Evolutionary conservation across 1,140 invertebrate genomes (phyloP).

Genomic region (Heterodera carotae): DNA sequence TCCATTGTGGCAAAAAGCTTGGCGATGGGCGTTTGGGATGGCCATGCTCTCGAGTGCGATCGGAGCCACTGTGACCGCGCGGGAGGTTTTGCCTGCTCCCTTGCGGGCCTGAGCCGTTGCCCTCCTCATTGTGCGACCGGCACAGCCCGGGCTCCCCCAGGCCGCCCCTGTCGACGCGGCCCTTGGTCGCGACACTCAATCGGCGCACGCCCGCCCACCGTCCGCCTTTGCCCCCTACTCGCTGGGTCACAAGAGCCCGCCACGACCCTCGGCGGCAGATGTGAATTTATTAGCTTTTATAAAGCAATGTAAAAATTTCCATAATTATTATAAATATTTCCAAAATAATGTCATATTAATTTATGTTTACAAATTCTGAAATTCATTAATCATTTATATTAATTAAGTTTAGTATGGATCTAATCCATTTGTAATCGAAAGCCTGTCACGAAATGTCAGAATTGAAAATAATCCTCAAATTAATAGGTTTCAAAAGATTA

Average conservation of each 20-base stretch:
- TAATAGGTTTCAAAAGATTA: no score
- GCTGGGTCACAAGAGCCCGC: constrained; percentile 25
- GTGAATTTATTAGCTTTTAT: background rate
- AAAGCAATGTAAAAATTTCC: background rate
- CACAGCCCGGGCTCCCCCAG: constrained; percentile 18
- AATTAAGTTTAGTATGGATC: no score
- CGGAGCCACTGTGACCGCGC: constrained; percentile 40
- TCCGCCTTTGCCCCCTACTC: constrained; percentile 20
- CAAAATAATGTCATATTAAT: no score
- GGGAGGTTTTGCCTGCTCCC: constrained; percentile 41
- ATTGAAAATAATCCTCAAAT: no score
- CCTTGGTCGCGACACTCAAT: constrained; percentile 34
- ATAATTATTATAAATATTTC: no score
- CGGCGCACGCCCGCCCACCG: constrained; percentile 25
- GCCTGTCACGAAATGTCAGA: no score
- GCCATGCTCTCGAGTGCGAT: constrained; percentile 31
- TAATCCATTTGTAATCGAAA: no score
- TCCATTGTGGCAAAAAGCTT: constrained; percentile 4
- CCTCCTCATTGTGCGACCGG: constrained; percentile 36
- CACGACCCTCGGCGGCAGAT: constrained; percentile 21
- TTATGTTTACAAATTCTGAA: no score
- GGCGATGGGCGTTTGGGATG: constrained; percentile 6
- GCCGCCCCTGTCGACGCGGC: constrained; percentile 35
- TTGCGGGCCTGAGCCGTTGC: constrained; percentile 40
- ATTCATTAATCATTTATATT: no score